Evolutionary conservation across 2,113 vertebrate species (phyloP), one percentile per base, ranked within the genome.

Genomic region (Varanus salvator): DNA sequence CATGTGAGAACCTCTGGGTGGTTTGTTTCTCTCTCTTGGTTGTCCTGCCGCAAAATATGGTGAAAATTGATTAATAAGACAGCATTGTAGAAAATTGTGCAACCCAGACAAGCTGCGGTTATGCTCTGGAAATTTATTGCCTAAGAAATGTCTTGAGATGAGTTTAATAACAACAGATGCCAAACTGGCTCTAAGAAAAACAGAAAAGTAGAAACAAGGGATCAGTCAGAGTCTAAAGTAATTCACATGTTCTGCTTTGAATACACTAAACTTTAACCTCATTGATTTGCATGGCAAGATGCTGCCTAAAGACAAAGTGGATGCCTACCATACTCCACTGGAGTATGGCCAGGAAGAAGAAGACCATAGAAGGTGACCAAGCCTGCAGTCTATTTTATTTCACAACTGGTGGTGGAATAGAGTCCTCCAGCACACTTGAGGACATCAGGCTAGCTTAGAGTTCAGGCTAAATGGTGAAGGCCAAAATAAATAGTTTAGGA

Each of bases 161-260:
- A 60, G 57, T 89, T 88, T 87, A 92, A 90, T 8, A 90, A 50
- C 14, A 48, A 44, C 25, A 75, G 90, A 90, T 94, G 94, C 48
- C 91, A 93, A 93, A 54, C 44, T 87, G 4, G 66, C 8, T 92
- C 92, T 68, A 89, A 90, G 83, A 89, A 75, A 52, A 91, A 87
- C 3, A 92, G 80, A 44, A 89, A 54, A 92, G n/a, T 48, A 74
- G 31, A 85, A 91, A 12, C 60, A 91, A 75, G 8, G 80, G 29
- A 83, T 50, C 12, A 34, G 82, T 8, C 72, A 8, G 17, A 89
- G 87, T 74, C 85, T 17, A 44, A 5, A 75, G 0, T 68, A 84
- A 84, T 84, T 21, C 23, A 89, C 64, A 4, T 72, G 52, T 84
- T 2, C 4, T 82, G 29, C 23, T 72, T 89, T 84, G 75, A 85